phyloP scores from a whole-genome alignment of 1,140 invertebrate species.

The Himalopsyche phryganea region DNA sequence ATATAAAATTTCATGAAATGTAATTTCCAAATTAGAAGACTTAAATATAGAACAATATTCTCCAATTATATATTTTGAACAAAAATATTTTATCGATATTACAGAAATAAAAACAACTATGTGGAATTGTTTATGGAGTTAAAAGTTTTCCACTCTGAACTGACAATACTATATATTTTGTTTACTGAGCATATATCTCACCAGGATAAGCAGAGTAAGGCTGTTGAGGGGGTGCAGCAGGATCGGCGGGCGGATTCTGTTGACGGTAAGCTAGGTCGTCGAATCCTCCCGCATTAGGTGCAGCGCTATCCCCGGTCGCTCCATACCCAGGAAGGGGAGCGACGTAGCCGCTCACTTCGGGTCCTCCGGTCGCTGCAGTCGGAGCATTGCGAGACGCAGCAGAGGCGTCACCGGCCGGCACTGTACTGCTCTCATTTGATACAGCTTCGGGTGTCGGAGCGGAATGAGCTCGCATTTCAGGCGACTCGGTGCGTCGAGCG shows the following conservation, averaged over 20 bases:
- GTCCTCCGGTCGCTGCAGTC: neutral
- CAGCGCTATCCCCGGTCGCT: slow-evolving; percentile 29
- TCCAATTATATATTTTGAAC: no score
- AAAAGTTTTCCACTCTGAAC: no score
- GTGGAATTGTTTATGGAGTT: no score
- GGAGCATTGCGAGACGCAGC: neutral
- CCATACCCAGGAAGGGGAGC: neutral
- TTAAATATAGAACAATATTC: no score
- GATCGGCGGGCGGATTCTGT: slow-evolving; percentile 4
- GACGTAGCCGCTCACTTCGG: neutral
- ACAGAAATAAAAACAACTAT: no score
- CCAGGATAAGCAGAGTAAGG: slow-evolving; percentile 31
- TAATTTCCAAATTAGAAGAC: no score
- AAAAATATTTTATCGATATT: no score
- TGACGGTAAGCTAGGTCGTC: slow-evolving; percentile 18
- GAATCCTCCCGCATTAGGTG: slow-evolving; percentile 5
- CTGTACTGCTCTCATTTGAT: neutral
- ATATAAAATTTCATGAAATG: no score
- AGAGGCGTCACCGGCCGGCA: neutral
- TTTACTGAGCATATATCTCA: slow-evolving; percentile 8
- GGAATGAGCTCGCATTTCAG: no score
- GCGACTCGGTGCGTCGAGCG: slow-evolving; percentile 15
- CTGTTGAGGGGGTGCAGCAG: slow-evolving; percentile 21
- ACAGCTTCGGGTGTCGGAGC: slow-evolving; percentile 28
- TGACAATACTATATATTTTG: no score